Evolutionary conservation across 2,113 vertebrate species (phyloP), one percentile per base, ranked within the genome.

Genomic region (Penelope pileata): DNA sequence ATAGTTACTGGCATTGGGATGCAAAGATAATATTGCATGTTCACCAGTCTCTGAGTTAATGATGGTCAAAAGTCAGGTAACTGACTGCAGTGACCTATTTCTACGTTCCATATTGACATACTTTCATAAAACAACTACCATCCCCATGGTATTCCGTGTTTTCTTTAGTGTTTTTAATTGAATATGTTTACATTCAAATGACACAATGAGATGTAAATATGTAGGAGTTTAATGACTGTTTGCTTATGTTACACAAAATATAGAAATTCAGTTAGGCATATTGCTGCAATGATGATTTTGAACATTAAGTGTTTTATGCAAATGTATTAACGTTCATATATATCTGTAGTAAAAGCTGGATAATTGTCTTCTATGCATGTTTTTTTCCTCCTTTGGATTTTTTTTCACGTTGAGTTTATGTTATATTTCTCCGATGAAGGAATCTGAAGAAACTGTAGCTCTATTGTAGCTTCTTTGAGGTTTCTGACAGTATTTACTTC

Each of bases 251-350:
- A 80, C 30, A 42, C 47, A 89, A 86, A 93, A 84, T 89, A 80
- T 75, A 88, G 42, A 85, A 85, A 67, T 86, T 14, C 3, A 4
- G 29, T 72, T 67, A 74, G 76, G 42, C 54, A 22, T 73, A 74
- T 26, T 92, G 51, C 50, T 87, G 30, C 26, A 64, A 7, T 76
- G n/a, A 69, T 77, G 34, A 84, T 72, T 95, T 82, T 84, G 23
- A 86, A 72, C 26, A 59, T 84, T 48, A 92, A 88, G 51, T 77
- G 79, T 85, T 91, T 89, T 51, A 85, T 85, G 60, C 29, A 91
- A 87, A 87, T 67, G 4, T 59, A 60, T 68, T 87, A 73, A 79
- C 72, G 51, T 22, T 5, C 34, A 63, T 43, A 30, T 36, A 68
- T 59, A 15, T 12, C 8, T 70, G 7, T 60, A 82, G 32, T n/a